Conservation (phyloP, 2,797 vertebrate genomes). For the Tapirus indicus region DNA sequence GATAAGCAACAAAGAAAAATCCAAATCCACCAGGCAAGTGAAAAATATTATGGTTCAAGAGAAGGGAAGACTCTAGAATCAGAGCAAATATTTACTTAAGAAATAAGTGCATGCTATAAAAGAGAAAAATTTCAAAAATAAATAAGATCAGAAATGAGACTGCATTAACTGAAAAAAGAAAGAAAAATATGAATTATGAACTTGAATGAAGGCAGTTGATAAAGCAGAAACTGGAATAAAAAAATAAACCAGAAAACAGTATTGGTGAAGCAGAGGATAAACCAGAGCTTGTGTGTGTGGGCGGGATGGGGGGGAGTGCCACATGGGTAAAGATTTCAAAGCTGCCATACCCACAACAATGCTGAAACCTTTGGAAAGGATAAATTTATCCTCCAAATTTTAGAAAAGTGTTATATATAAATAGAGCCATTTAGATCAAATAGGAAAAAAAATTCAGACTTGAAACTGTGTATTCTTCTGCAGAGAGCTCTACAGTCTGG, state of each 20-base stretch:
- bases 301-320: not conserved
- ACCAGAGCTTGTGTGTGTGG: not conserved
- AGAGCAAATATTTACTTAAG: slow-evolving; percentile 58
- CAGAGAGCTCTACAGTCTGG: not conserved
- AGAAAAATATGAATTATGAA: not conserved
- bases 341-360: not conserved
- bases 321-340: not conserved
- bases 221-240: not conserved
- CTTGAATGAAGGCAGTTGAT: not conserved
- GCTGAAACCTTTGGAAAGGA: not conserved
- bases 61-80: not conserved
- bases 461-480: not conserved
- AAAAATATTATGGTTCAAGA: slow-evolving; percentile 17
- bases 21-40: slow-evolving; percentile 14
- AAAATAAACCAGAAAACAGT: slow-evolving; percentile 31
- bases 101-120: slow-evolving; percentile 2
- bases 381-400: not conserved
- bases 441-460: not conserved
- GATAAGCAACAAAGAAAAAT: slow-evolving; percentile 52
- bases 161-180: not conserved
- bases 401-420: not conserved
- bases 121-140: slow-evolving; percentile 29
- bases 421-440: not conserved
- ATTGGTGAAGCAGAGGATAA: not conserved
- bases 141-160: not conserved